Base-by-base conservation (phyloP, 2,113 vertebrate genomes). In the Saguinus midas region DNA sequence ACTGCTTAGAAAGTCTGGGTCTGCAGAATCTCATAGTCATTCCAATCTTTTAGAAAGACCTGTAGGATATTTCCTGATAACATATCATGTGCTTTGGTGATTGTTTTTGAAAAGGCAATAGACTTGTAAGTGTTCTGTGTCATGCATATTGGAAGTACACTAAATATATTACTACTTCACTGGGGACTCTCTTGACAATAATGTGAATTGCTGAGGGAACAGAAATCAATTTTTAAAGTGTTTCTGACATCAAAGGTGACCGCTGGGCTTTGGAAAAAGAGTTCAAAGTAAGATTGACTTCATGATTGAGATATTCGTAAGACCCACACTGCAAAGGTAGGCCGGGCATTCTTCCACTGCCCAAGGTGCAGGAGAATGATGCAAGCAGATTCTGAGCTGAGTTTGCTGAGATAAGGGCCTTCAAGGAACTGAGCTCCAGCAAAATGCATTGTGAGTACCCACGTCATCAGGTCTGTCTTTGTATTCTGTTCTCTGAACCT, bases 231-330 rank as follows among this genome's bases (percentile, higher is more conserved):
- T 96, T 68, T 89, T 94, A 73, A 97, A 96, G 68, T 96, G 78
- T 45, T 94, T 83, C 55, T 97, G 96, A 97, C 87, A 97, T 72
- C 93, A 93, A 97, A 96, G 93, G 90, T 97, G 94, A 97, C 93
- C 35, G 23, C 89, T 85, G 76, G 61, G 79, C 76, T 96, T 96
- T 37, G 66, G 55, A 48, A 86, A 94, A 94, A 87, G 43, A 40
- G 68, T 96, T 96, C 57, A 91, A 66, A 96, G 73, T 86, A 87
- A 94, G 93, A 95, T 1, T 92, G 95, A 95, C 87, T 97, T 95
- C n/a, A 11, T 93, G 90, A 95, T 45, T 94, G 87, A 97, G 78
- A 94, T 96, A 95, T 68, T 97, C 95, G 45, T 50, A 76, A 79
- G 50, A 76, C 45, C 43, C 92, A 58, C 35, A 43, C 11, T n/a